Evolutionary conservation across 1,140 invertebrate species (phyloP), one percentile per base, ranked within the genome.

Genomic region (Drosophila biarmipes): DNA sequence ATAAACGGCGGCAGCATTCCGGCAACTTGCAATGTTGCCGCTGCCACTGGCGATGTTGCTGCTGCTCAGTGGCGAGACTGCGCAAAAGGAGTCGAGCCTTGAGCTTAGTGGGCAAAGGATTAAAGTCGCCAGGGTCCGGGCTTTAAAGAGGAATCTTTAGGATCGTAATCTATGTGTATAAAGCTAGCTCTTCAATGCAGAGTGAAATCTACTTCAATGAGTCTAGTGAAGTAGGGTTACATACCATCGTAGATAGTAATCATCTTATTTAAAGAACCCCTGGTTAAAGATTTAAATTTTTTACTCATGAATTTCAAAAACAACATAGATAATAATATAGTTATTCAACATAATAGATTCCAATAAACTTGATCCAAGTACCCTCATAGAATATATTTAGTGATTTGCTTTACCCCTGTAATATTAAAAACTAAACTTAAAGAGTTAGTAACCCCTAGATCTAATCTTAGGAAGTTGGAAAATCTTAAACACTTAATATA

Each of bases 1-100:
- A 73, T 73, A 68, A 69, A 55, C 42, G 54, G 74, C 75, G 54
- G 40, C 75, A 67, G 43, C 77, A 82, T 74, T 82, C 79, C 79
- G 67, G 40, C 67, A 43, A 78, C 53, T 73, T 56, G 56, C 46
- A 74, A 64, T 46, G 49, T 46, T 46, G 21, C 31, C 21, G 54
- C n/a, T 57, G 62, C 15, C 31, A 17, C 27, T 27, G 29, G 7
- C 7, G 14, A 54, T 17, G 21, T 19, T 19, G 11, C 15, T 27
- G n/a, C n/a, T 21, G 21, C 19, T 42, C 15, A 27, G 21, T 55
- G 40, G 40, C 57, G 61, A 69, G 66, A 68, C 71, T 73, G 68
- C 71, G 71, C 71, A 73, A 73, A 66, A 73, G 71, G 57, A 73
- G 71, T 73, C 43, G 31, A 49, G 37, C 34, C 34, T 73, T 37